Conservation (phyloP, 2,888 invertebrate species). For the Strigamia transsilvanica region DNA sequence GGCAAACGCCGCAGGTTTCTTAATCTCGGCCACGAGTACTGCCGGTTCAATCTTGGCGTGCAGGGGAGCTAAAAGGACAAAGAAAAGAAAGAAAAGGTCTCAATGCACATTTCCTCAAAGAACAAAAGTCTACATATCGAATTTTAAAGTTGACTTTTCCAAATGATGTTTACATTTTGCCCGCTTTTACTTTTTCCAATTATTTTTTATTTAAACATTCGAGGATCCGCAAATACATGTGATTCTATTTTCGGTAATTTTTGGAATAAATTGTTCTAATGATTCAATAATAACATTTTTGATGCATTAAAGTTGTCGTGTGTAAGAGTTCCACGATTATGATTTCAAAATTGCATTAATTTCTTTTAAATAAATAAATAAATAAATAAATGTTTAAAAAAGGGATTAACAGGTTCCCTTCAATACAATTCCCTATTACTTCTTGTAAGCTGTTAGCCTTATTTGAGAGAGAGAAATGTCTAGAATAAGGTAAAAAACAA, state of each 20-base stretch:
- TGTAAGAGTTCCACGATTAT: neutral
- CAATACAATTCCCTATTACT: neutral
- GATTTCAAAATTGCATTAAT: neutral
- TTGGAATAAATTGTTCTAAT: no score
- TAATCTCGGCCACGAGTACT: conserved; percentile 91
- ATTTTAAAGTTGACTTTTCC: conserved; percentile 24
- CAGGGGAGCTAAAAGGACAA: conserved; percentile 73
- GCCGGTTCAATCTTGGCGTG: conserved; percentile 88
- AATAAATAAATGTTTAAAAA: neutral
- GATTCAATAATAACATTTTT: no score
- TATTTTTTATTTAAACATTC: neutral
- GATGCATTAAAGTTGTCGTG: no score
- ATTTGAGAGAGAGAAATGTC: neutral
- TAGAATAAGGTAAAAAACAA: neutral
- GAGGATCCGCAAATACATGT: no score
- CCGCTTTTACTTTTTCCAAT: neutral
- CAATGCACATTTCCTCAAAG: conserved; percentile 55
- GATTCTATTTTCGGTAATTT: no score
- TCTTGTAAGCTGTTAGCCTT: neutral
- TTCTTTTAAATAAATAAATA: neutral
- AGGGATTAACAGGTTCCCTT: neutral
- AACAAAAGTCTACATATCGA: conserved; percentile 1
- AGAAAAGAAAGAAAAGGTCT: conserved; percentile 26
- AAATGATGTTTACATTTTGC: neutral
- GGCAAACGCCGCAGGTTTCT: conserved; percentile 83